phyloP scores from a whole-genome alignment of 1,140 invertebrate genomes.

The Potamilus streckersoni region DNA sequence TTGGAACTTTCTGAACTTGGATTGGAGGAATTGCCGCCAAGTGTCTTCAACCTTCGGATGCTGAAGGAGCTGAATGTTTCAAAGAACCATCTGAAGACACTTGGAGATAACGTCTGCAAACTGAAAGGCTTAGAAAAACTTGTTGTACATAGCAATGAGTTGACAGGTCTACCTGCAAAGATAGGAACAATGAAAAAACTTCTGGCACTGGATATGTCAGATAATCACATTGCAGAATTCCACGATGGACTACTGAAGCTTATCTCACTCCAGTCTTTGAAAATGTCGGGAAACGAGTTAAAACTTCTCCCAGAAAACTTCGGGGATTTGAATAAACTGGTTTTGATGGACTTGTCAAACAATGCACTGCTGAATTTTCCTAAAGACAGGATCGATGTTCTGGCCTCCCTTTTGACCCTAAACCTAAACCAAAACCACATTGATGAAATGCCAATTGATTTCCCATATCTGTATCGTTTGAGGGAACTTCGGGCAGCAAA shows the following conservation, averaged over 20 bases:
- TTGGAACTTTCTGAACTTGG: slow-evolving; percentile 54
- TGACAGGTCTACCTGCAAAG: slow-evolving; percentile 47
- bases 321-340: slow-evolving; percentile 55
- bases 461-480: slow-evolving; percentile 62
- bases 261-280: slow-evolving; percentile 48
- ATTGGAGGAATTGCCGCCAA: slow-evolving; percentile 58
- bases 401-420: slow-evolving; percentile 57
- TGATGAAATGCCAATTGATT: slow-evolving; percentile 59
- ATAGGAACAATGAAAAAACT: slow-evolving; percentile 51
- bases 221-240: slow-evolving; percentile 52
- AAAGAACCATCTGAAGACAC: slow-evolving; percentile 50
- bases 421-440: slow-evolving; percentile 63
- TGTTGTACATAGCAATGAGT: slow-evolving; percentile 48
- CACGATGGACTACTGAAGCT: slow-evolving; percentile 43
- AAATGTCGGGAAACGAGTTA: slow-evolving; percentile 58
- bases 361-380: slow-evolving; percentile 61
- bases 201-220: slow-evolving; percentile 37
- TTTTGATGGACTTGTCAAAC: slow-evolving; percentile 54
- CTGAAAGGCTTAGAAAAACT: slow-evolving; percentile 48
- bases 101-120: slow-evolving; percentile 54
- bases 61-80: slow-evolving; percentile 55
- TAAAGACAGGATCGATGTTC: slow-evolving; percentile 59
- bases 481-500: slow-evolving; percentile 39
- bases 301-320: slow-evolving; percentile 58
- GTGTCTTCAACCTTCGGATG: slow-evolving; percentile 56